Evolutionary conservation across 2,797 vertebrate species (phyloP).

Genomic region (Hozukius guyotensis): DNA sequence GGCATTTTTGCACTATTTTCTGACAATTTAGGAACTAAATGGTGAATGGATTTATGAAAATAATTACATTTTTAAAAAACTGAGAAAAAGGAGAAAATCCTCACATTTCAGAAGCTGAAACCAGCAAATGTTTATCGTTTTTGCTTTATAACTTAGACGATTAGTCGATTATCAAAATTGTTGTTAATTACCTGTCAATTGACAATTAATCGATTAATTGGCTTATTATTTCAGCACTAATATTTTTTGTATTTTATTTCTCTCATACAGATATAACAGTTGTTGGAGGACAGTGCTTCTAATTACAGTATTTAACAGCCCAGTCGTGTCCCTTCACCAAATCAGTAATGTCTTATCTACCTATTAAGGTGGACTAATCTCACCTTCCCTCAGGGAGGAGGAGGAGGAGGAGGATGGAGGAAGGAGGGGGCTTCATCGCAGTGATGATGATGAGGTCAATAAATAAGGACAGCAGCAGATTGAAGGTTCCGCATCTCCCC

Average conservation of each 20-base stretch:
- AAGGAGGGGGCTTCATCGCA: neutral
- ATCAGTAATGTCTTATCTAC: neutral
- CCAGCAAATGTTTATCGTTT: neutral
- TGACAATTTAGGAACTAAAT: neutral
- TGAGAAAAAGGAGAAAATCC: neutral
- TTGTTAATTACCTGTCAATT: no score
- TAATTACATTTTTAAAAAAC: neutral
- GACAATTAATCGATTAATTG: no score
- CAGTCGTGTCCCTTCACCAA: neutral
- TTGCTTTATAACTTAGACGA: neutral
- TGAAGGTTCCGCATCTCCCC: neutral
- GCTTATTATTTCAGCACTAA: no score
- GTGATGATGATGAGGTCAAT: constrained; percentile 41
- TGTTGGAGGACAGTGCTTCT: neutral
- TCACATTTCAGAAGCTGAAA: neutral
- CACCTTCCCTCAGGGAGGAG: neutral
- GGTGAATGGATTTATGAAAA: neutral
- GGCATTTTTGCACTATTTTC: neutral
- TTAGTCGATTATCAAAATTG: neutral
- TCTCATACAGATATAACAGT: no score
- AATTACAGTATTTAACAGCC: neutral
- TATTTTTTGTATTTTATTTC: no score
- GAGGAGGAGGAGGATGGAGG: neutral
- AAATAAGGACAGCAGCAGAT: constrained; percentile 55
- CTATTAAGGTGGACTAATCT: constrained; percentile 24